These are phyloP conservation scores for Aldabrachelys gigantea DNA, from an alignment of 2,113 vertebrate genomes.

Conservation along the genomic window DNA sequence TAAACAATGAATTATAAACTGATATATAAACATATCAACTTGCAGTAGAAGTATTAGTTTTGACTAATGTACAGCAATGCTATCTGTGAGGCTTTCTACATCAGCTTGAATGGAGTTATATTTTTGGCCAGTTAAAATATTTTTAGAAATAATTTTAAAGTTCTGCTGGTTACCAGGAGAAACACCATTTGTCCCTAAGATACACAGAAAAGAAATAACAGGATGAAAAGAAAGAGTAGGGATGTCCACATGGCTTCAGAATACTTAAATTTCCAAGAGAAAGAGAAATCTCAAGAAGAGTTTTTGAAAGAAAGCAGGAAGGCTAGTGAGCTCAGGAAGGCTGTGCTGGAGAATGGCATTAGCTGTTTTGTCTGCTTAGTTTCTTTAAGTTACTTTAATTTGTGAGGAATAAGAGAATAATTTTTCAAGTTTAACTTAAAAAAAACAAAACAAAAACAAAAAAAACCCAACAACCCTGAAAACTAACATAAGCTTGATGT, in stretches of 20 bases:
- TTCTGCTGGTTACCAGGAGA: not conserved
- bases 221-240: not conserved
- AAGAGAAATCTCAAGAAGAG: too few relatives aligned
- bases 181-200: not conserved
- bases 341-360: not conserved
- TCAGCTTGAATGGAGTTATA: too few relatives aligned
- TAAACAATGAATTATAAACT: not conserved
- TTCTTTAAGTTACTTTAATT: not conserved
- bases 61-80: not conserved
- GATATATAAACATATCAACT: not conserved
- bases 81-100: not conserved
- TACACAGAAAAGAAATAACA: not conserved
- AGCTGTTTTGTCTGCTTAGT: not conserved
- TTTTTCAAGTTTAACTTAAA: not conserved
- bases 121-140: too few relatives aligned
- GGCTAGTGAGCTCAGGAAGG: too few relatives aligned
- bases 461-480: too few relatives aligned
- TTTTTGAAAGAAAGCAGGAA: too few relatives aligned
- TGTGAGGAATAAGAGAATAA: not conserved
- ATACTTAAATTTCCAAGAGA: not conserved
- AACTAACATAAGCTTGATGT: not conserved
- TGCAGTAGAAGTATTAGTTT: not conserved
- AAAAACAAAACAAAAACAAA: too few relatives aligned
- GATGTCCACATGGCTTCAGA: fast-evolving
- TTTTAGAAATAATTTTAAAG: not conserved